Percentiles rank a stretch among this genome's conserved stretches.
These are phyloP conservation scores for Ephestia elutella DNA, from an alignment of 1,140 invertebrate species.

Conservation along the genomic window DNA sequence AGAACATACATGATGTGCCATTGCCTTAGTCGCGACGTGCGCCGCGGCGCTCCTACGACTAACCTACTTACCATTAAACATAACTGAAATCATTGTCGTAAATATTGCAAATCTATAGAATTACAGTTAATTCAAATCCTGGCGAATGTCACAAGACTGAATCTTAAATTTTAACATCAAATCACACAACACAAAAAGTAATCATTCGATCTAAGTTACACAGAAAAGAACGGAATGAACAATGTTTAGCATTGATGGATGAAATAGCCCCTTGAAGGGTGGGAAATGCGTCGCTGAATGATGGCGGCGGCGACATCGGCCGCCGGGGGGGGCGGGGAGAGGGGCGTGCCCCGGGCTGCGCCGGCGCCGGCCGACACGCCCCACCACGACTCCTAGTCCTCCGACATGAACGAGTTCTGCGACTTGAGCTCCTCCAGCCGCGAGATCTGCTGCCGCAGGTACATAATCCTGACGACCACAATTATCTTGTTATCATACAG, in stretches of 20 bases:
- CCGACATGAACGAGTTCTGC: slow-evolving; percentile 93
- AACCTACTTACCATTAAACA: slow-evolving; percentile 15
- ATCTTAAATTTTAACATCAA: slow-evolving; percentile 46
- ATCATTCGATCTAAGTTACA: slow-evolving; percentile 46
- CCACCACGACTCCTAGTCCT: slow-evolving; percentile 74
- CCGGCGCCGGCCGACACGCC: slow-evolving; percentile 20
- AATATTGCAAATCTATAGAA: background rate
- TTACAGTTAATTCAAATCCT: slow-evolving; percentile 12
- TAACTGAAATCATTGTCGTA: slow-evolving; percentile 8
- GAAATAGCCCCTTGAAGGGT: slow-evolving; percentile 17
- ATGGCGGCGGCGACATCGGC: background rate
- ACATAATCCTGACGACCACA: slow-evolving; percentile 84
- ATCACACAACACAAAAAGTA: slow-evolving; percentile 54
- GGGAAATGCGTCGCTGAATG: slow-evolving; percentile 22
- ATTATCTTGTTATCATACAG: too few relatives aligned
- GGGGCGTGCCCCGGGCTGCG: slow-evolving; percentile 20
- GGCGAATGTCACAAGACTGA: slow-evolving; percentile 24
- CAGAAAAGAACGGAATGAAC: slow-evolving; percentile 57
- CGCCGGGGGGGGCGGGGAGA: slow-evolving; percentile 8
- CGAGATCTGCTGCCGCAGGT: slow-evolving; percentile 92
- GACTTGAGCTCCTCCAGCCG: slow-evolving; percentile 92
- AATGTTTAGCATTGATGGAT: slow-evolving; percentile 36
- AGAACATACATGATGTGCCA: background rate
- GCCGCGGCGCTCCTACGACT: slow-evolving; percentile 11
- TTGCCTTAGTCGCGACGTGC: slow-evolving; percentile 2